Evolutionary conservation across 2,113 vertebrate genomes (phyloP).

Genomic region (Sphyrna mokarran): DNA sequence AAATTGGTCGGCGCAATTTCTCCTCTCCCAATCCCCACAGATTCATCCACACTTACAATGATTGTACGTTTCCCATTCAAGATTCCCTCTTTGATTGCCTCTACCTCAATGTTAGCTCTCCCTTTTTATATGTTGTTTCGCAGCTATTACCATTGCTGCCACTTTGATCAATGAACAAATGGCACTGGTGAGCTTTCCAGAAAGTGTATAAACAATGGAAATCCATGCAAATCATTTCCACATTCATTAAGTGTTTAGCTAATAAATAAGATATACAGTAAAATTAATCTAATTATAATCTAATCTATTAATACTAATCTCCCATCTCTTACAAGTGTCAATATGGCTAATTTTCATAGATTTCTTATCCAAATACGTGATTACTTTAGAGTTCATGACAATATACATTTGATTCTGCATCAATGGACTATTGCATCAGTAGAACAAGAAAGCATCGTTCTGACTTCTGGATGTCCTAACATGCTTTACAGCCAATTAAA

Average conservation of each 20-base stretch:
- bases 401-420: not conserved
- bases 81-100: not conserved
- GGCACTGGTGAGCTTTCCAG: not conserved
- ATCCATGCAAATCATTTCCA: not conserved
- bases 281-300: not conserved
- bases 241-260: conserved; percentile 28
- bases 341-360: not conserved
- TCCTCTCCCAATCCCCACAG: not conserved
- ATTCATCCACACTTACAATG: not conserved
- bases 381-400: not conserved
- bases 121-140: not conserved
- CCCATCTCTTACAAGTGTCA: not conserved
- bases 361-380: not conserved
- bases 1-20: too few relatives aligned
- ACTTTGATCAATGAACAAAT: not conserved
- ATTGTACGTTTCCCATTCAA: not conserved
- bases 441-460: not conserved
- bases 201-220: not conserved
- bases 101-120: not conserved
- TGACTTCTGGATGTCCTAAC: not conserved
- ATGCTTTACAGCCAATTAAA: not conserved
- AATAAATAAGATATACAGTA: conserved; percentile 28
- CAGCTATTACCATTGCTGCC: not conserved
- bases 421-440: not conserved
- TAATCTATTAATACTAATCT: not conserved